A percentile compares a stretch with the other conserved stretches of the same genome.
These are phyloP conservation scores for Oplegnathus fasciatus DNA, from an alignment of 2,113 vertebrate species.

Conservation along the genomic window DNA sequence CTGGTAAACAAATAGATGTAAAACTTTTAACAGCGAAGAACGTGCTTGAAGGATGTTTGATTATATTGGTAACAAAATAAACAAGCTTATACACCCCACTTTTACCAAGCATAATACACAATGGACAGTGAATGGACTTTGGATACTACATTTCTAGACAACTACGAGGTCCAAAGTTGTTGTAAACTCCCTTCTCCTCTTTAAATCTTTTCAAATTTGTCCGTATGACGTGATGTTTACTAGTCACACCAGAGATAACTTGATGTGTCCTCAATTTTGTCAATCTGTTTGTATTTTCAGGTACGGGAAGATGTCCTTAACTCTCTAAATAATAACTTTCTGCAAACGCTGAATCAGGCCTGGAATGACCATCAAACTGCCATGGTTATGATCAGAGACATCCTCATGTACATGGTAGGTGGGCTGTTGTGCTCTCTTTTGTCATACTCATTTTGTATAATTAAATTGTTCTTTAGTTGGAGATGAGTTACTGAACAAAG, in stretches of 20 bases:
- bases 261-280: background rate
- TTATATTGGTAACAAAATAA: background rate
- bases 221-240: background rate
- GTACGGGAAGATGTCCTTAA: constrained; percentile 96
- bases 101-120: background rate
- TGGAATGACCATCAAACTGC: constrained; percentile 99
- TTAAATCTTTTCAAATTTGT: background rate
- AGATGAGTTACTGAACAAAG: background rate
- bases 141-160: background rate
- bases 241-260: background rate
- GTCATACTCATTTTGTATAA: background rate
- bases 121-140: background rate
- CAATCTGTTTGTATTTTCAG: constrained; percentile 76
- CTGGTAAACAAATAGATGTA: background rate
- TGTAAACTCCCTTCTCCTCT: background rate
- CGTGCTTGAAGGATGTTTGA: background rate
- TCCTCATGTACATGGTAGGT: constrained; percentile 98
- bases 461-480: background rate
- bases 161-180: background rate
- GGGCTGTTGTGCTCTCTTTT: background rate
- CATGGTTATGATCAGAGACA: constrained; percentile 99
- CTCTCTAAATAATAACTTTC: constrained; percentile 97
- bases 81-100: too few species aligned
- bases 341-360: constrained; percentile 96
- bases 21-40: background rate